Percentiles rank a stretch among this genome's conserved stretches.
phyloP scores from a whole-genome alignment of 2,797 vertebrate genomes.

The Vireo griseus region DNA sequence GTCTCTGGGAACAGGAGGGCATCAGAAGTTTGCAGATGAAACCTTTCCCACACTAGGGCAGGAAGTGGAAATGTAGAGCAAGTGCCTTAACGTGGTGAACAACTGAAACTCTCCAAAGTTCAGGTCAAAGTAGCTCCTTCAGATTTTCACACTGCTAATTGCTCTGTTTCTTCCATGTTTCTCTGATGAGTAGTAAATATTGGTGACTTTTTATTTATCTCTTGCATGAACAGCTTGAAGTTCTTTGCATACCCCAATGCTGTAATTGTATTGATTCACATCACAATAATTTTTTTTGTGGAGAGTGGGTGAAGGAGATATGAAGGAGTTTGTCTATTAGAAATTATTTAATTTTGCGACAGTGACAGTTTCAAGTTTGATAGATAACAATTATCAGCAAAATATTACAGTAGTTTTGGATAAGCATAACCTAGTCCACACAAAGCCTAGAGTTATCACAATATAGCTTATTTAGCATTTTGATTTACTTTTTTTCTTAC shows the following conservation, averaged over 20 bases:
- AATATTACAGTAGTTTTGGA: not conserved
- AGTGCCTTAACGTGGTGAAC: accelerated
- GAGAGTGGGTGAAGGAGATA: not conserved
- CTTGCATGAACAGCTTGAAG: not conserved
- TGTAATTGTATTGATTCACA: not conserved
- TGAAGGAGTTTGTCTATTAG: not conserved
- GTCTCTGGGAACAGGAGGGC: not conserved
- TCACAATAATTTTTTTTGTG: not conserved
- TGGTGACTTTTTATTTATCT: not conserved
- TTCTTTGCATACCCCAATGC: not conserved
- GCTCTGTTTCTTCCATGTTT: not conserved
- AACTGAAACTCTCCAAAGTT: not conserved
- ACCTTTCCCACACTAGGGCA: not conserved
- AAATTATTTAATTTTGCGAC: not conserved
- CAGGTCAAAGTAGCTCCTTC: not conserved
- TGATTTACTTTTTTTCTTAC: not conserved
- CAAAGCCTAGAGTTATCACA: not conserved
- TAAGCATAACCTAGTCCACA: not conserved
- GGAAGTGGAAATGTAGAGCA: not conserved
- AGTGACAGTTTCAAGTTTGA: not conserved
- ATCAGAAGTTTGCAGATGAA: not conserved
- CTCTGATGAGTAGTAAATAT: not conserved
- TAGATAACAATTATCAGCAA: not conserved
- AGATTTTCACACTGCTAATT: not conserved
- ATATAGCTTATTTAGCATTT: not conserved